phyloP scores from a whole-genome alignment of 2,113 vertebrate genomes.

The Petrocephalus zakoni region DNA sequence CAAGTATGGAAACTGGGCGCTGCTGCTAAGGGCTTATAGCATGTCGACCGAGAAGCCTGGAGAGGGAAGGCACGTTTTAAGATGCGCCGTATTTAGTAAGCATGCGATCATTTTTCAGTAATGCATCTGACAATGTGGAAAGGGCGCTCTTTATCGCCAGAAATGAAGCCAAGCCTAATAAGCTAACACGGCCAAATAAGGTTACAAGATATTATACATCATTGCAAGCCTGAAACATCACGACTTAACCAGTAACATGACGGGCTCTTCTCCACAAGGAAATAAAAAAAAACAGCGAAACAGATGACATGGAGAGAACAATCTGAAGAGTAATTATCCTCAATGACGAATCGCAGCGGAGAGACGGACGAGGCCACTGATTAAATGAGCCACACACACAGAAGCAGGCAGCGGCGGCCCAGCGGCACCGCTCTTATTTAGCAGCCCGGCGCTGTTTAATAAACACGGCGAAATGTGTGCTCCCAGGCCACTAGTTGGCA shows the following conservation, averaged over 20 bases:
- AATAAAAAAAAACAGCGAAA: slow-evolving; percentile 62
- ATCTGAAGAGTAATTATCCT: slow-evolving; percentile 68
- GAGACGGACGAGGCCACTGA: slow-evolving; percentile 61
- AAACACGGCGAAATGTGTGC: slow-evolving; percentile 58
- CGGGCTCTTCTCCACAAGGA: slow-evolving; percentile 46
- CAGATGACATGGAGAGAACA: slow-evolving; percentile 62
- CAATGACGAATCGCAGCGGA: slow-evolving; percentile 57
- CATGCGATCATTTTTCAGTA: background rate
- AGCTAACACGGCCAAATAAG: background rate
- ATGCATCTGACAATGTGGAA: background rate
- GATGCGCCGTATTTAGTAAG: background rate
- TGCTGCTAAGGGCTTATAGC: background rate
- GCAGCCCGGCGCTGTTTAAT: slow-evolving; percentile 61
- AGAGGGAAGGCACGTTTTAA: background rate
- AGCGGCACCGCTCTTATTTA: slow-evolving; percentile 56
- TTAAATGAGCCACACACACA: slow-evolving; percentile 68
- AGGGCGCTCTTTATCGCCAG: background rate
- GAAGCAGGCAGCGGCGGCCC: slow-evolving; percentile 57
- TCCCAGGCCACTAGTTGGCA: slow-evolving; percentile 58
- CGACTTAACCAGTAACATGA: slow-evolving; percentile 36
- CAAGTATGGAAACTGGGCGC: background rate
- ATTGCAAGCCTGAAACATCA: background rate
- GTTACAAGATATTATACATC: background rate
- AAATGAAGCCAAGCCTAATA: background rate
- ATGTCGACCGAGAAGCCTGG: background rate